Conservation (phyloP, 2,113 vertebrate species). For the Alethe diademata region DNA sequence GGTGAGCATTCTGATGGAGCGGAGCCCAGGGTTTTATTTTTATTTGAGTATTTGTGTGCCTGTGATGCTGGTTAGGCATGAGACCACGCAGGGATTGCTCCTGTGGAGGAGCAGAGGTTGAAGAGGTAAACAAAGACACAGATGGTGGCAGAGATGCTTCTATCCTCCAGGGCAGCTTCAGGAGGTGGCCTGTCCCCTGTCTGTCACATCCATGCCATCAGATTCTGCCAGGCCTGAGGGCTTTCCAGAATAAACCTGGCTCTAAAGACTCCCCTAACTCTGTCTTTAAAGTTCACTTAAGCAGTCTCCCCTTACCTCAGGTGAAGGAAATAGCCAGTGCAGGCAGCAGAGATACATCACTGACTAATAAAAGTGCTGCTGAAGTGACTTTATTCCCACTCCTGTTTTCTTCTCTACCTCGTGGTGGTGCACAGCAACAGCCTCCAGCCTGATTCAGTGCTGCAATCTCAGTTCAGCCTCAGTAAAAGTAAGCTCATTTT, state of each 20-base stretch:
- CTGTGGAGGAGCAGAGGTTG: neutral
- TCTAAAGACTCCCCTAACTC: neutral
- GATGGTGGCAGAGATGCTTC: slow-evolving; percentile 21
- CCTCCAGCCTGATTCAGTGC: slow-evolving; percentile 36
- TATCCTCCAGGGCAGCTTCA: neutral
- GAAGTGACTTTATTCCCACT: neutral
- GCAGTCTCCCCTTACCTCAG: neutral
- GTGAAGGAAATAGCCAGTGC: neutral
- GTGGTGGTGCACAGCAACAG: neutral
- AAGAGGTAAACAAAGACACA: neutral
- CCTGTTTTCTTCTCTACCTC: neutral
- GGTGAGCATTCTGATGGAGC: neutral
- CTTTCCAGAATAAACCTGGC: neutral
- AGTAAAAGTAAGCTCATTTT: neutral
- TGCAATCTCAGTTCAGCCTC: neutral
- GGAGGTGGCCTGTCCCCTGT: slow-evolving; percentile 9
- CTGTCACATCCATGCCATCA: slow-evolving; percentile 48
- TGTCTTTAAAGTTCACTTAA: neutral
- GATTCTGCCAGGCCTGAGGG: neutral
- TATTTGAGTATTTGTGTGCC: neutral
- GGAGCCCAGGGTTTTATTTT: neutral
- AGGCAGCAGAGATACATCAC: neutral
- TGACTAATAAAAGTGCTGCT: neutral
- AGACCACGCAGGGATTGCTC: neutral
- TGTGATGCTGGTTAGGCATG: neutral